Base-by-base conservation (phyloP, 2,888 invertebrate genomes). In the Lycia hirtaria region DNA sequence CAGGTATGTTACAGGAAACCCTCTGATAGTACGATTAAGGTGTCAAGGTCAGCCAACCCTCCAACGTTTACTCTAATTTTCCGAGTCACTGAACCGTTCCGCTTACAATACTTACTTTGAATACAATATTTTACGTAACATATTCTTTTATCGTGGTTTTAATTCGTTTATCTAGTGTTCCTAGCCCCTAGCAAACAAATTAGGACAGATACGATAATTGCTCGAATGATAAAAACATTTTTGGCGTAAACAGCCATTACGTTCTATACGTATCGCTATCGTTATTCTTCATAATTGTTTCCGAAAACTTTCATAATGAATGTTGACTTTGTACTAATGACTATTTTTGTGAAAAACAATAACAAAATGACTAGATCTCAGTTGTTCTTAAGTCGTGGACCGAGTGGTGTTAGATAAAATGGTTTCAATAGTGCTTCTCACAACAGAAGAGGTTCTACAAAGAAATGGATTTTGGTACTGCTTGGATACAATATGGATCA, bases 361-460 rank as follows among this genome's bases (percentile, higher is more conserved):
- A 6, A 26, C 19, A n/a, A 38, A 3, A 41, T n/a, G n/a, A 48
- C 20, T 15, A 20, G 14, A 10, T 0, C 26, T 47, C 35, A 65
- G 62, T 65, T 30, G n/a, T 4, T n/a, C 14, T 45, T 5, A 14
- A 49, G 35, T 32, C 38, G 17, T 26, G 20, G 32, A 4, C 15
- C 15, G 22, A 51, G 43, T 33, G 22, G 50, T 37, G 5, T 24
- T 52, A n/a, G 28, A 19, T 38, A 65, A 69, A 72, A 91, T 92
- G 91, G 89, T 92, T 62, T 88, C 90, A 35, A 69, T 83, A 67
- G 76, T 88, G 62, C 73, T 90, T 35, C 68, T 91, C 26, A 87
- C 90, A 6, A 91, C 90, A 0, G 92, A 92, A 68, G 90, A 92
- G 62, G 78, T 88, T 26, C 81, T 92, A 40, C 80, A 85, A 63